Evolutionary conservation across 2,113 vertebrate species (phyloP).

Genomic region (Tretioscincus oriximinensis): DNA sequence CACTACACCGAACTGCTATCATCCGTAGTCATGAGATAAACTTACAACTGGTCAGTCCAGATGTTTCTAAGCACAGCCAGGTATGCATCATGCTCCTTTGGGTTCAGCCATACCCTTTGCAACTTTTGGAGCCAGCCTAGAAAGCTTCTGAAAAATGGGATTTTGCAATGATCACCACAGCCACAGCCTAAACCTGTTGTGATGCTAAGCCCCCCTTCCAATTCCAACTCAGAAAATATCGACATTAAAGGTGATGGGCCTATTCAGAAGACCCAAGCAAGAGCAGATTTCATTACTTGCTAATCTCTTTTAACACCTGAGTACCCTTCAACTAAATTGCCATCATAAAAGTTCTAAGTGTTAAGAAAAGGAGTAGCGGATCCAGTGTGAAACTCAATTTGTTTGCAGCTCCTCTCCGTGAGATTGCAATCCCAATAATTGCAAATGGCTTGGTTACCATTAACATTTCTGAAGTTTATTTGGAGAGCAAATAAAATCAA

Average conservation of each 20-base stretch:
- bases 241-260: conserved; percentile 9
- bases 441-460: conserved; percentile 46
- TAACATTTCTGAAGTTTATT: conserved; percentile 51
- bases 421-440: conserved; percentile 43
- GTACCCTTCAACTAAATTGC: conserved; percentile 49
- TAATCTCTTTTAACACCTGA: conserved; percentile 41
- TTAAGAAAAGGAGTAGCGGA: conserved; percentile 37
- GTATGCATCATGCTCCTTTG: not conserved
- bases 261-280: conserved; percentile 25
- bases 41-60: no score
- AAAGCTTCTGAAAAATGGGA: no score
- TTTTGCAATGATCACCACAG: not conserved
- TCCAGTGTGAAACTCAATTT: conserved; percentile 38
- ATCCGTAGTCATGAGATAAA: no score
- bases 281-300: conserved; percentile 32
- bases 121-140: no score
- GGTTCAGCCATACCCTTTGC: no score
- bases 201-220: conserved; percentile 10
- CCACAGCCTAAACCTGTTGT: not conserved
- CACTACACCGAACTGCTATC: no score
- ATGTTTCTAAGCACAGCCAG: no score
- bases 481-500: conserved; percentile 57
- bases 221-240: conserved; percentile 18
- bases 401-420: conserved; percentile 42
- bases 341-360: conserved; percentile 33